Evolutionary conservation across 2,888 invertebrate genomes (phyloP).

Genomic region (Bellardia pandia): DNA sequence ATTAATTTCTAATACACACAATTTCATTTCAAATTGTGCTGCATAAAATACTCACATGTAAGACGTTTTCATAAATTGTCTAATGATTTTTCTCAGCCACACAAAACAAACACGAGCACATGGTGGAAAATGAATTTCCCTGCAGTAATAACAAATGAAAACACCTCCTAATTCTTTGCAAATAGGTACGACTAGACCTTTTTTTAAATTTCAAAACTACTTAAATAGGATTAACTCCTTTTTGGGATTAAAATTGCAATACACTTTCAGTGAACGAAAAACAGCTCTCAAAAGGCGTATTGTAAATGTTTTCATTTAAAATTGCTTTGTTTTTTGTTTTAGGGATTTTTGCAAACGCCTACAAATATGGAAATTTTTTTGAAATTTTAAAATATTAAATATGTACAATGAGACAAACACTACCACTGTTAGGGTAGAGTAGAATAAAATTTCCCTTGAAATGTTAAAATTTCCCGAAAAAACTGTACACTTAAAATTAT

Average conservation of each 20-base stretch:
- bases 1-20: conserved; percentile 53
- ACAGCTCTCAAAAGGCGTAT: conserved; percentile 33
- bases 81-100: background rate
- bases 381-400: conserved; percentile 27
- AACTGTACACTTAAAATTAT: conserved; percentile 10
- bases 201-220: conserved; percentile 37
- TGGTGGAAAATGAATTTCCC: conserved; percentile 2
- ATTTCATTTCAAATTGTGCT: background rate
- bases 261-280: background rate
- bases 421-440: conserved; percentile 35
- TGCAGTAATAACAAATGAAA: background rate
- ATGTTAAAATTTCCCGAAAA: conserved; percentile 54
- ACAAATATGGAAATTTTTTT: conserved; percentile 69
- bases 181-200: background rate
- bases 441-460: conserved; percentile 27
- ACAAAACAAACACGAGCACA: background rate
- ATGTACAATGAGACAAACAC: background rate
- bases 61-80: background rate
- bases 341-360: conserved; percentile 66
- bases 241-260: conserved; percentile 13
- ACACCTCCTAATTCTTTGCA: background rate
- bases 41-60: background rate
- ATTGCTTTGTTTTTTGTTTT: conserved; percentile 16
- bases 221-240: conserved; percentile 44
- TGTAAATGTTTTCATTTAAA: conserved; percentile 23